Evolutionary conservation across 2,113 vertebrate species (phyloP).

Genomic region (Benitochromis conjunctus): DNA sequence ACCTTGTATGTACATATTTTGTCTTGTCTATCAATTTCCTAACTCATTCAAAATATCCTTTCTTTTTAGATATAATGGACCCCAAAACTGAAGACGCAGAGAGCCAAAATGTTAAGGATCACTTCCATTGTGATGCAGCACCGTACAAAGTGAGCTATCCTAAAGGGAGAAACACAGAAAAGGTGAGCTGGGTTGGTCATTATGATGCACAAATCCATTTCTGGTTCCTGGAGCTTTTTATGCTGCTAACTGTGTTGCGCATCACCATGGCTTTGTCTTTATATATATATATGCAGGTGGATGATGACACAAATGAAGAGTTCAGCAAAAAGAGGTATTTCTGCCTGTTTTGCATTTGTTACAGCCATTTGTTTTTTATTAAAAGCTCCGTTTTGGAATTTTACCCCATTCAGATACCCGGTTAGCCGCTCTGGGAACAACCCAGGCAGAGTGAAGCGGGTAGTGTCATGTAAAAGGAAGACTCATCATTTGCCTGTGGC

Average conservation of each 20-base stretch:
- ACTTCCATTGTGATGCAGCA: constrained; percentile 62
- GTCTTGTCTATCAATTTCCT: background rate
- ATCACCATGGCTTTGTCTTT: background rate
- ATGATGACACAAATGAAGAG: constrained; percentile 50
- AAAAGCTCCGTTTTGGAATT: background rate
- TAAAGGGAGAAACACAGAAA: constrained; percentile 68
- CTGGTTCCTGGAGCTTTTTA: background rate
- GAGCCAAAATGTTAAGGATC: constrained; percentile 60
- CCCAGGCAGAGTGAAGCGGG: constrained; percentile 58
- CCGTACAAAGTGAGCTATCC: constrained; percentile 76
- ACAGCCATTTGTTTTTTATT: background rate
- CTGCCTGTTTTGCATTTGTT: background rate
- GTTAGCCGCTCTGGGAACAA: constrained; percentile 37
- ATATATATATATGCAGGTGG: constrained; percentile 5
- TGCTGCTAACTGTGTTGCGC: background rate
- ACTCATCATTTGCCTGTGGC: constrained; percentile 50
- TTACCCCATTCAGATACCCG: constrained; percentile 34
- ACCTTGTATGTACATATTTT: background rate
- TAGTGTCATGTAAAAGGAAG: constrained; percentile 71
- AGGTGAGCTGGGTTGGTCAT: constrained; percentile 31
- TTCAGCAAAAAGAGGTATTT: constrained; percentile 50
- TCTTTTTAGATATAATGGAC: constrained; percentile 80
- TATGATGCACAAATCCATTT: background rate
- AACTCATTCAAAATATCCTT: background rate
- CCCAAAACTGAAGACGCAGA: constrained; percentile 78